Base-by-base conservation (phyloP, 2,797 vertebrate species). In the Scolopax bukidnonensis region DNA sequence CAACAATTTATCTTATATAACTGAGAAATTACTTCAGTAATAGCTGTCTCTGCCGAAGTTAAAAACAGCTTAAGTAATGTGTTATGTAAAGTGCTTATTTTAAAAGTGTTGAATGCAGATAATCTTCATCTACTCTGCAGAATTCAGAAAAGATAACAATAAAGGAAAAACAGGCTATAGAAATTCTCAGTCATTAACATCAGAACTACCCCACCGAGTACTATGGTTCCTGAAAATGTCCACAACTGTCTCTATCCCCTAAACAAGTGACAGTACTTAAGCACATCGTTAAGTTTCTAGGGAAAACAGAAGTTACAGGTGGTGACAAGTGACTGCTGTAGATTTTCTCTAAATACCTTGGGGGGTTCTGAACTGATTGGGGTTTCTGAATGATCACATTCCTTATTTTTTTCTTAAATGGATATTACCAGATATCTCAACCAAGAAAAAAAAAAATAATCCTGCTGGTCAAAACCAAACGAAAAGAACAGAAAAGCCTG, bases 41-140 rank as follows among this genome's bases (percentile, higher is more conserved):
- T 67, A 91, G 80, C 74, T 84, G 69, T 59, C 47, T 93, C 77
- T 61, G 63, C 48, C 79, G 56, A 95, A 94, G 83, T 84, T 84
- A 76, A 88, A 90, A 96, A 74, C 76, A 94, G 69, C 63, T 84
- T 50, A 87, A 93, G 85, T 47, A 64, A 91, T 54, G 69, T 71
- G 59, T 92, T 96, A 95, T 15, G 40, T 86, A 88, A 95, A 96
- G 38, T 69, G 84, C 86, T 89, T 71, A 40, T 71, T 79, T 40
- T 84, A 38, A 83, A 83, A 93, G 74, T 24, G 74, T 54, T 94
- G 74, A 81, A 93, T 74, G 84, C 13, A 9, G 53, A 91, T 68
- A 63, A 79, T 89, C 51, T 90, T 88, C 33, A 80, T 68, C 85
- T 79, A 33, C 51, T 45, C 87, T 9, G 53, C 41, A 60, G 57